Base-by-base conservation (phyloP, 2,888 invertebrate species). In the Lasioglossum figueresi region DNA sequence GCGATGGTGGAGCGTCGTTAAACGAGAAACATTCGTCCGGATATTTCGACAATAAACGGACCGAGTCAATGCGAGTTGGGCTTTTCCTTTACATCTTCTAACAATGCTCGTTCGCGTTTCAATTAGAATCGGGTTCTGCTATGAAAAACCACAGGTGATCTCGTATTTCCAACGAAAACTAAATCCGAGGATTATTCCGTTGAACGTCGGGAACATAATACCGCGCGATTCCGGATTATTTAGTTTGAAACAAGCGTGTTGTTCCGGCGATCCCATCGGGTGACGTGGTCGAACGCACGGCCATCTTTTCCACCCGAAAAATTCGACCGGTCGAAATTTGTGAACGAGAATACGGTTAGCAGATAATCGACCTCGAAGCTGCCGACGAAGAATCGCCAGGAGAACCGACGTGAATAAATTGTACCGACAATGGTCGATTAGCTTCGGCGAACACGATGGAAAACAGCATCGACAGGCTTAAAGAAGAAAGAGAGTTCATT, bases 401-500 rank as follows among this genome's bases (percentile, higher is more conserved):
- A 68, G 37, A n/a, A 59, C 43, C 59, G 59, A 63, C 48, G 48
- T 31, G 75, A 27, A 76, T 83, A 71, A 82, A 72, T 59, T n/a
- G 73, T 45, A n/a, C 34, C 59, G 40, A 52, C 66, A 74, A 77
- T 68, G 73, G 82, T 16, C 23, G 45, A 48, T 27, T 70, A 48
- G 56, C 66, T n/a, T 10, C 56, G 31, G 27, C 23, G 23, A 43
- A 56, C 48, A 19, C 52, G n/a, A 63, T 34, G 59, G 83, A 76
- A 83, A 84, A 77, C 83, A 84, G 40, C 73, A 73, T 83, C 73
- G 83, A n/a, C 48, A 56, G 74, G 63, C 75, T 71, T 40, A 71
- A 71, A 56, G 63, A 79, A 43, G 75, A 84, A 75, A 84, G 74
- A 75, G 79, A 71, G 84, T 72, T 34, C 70, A 79, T 84, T 84